These are phyloP conservation scores for Siniperca obscura DNA, from an alignment of 2,797 vertebrate species.

Conservation along the genomic window DNA sequence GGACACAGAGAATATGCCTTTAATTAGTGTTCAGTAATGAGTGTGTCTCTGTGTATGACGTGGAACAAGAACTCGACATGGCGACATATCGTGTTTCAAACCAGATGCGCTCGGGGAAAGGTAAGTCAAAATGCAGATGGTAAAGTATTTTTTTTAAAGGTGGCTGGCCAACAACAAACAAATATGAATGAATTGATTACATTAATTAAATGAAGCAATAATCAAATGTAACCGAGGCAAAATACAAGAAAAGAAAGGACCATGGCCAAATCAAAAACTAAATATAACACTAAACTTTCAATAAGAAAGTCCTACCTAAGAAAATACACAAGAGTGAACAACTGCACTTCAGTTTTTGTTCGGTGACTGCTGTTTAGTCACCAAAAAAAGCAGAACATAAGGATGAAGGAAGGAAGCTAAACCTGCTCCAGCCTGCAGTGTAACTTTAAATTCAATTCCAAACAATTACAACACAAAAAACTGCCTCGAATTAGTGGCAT, in stretches of 20 bases:
- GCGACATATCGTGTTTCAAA: background rate
- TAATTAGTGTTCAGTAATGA: constrained; percentile 54
- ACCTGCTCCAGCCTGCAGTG: background rate
- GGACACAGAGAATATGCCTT: constrained; percentile 33
- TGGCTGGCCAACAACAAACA: background rate
- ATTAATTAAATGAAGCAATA: constrained; percentile 13
- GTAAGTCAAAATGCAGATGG: background rate
- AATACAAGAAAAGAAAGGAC: background rate
- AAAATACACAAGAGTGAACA: background rate
- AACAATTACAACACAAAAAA: background rate
- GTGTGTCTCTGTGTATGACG: constrained; percentile 18
- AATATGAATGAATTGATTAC: background rate
- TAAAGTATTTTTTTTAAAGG: background rate
- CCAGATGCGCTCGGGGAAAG: background rate
- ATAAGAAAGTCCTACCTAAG: background rate
- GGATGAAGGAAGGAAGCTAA: background rate
- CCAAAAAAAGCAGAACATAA: background rate
- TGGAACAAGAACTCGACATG: background rate
- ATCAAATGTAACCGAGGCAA: background rate
- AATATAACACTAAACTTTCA: background rate
- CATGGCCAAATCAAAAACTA: background rate
- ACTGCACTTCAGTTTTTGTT: background rate
- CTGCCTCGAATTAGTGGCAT: background rate
- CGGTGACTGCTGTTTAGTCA: background rate
- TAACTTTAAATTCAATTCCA: constrained; percentile 2